Conservation (phyloP, 2,888 invertebrate species). For the Acrocera orbiculus region DNA sequence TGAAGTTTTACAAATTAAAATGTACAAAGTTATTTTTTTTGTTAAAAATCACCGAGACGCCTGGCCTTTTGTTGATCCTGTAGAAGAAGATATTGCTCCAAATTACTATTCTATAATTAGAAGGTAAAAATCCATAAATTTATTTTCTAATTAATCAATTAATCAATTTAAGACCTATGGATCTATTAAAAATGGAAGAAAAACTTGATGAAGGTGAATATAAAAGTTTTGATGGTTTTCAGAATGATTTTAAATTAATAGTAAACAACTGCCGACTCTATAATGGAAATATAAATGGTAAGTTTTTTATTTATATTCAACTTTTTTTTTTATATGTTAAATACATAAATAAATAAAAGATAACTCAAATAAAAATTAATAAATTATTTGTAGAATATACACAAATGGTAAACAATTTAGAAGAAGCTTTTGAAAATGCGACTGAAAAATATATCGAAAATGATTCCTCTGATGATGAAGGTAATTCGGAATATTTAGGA, state of each 20-base stretch:
- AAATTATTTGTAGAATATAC: constrained; percentile 49
- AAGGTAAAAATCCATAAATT: constrained; percentile 25
- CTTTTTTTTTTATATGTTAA: no score
- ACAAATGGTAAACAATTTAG: constrained; percentile 69
- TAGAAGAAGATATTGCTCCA: constrained; percentile 83
- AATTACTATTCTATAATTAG: constrained; percentile 59
- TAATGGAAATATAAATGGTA: constrained; percentile 86
- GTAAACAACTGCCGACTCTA: constrained; percentile 84
- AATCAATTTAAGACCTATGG: constrained; percentile 52
- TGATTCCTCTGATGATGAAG: constrained; percentile 61
- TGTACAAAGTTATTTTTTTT: constrained; percentile 80
- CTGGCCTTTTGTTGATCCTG: constrained; percentile 88
- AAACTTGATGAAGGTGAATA: constrained; percentile 68
- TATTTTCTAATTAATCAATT: neutral
- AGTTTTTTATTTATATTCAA: constrained; percentile 17
- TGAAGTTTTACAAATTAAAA: constrained; percentile 71
- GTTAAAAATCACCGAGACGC: constrained; percentile 79
- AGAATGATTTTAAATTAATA: constrained; percentile 76
- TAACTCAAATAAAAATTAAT: neutral
- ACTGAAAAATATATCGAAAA: constrained; percentile 70
- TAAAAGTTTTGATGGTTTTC: constrained; percentile 59
- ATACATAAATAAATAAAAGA: no score
- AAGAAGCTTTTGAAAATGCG: constrained; percentile 62
- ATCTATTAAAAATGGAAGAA: constrained; percentile 72
- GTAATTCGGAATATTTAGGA: constrained; percentile 46